Conservation (phyloP, 2,113 vertebrate genomes). For the Nerophis ophidion region DNA sequence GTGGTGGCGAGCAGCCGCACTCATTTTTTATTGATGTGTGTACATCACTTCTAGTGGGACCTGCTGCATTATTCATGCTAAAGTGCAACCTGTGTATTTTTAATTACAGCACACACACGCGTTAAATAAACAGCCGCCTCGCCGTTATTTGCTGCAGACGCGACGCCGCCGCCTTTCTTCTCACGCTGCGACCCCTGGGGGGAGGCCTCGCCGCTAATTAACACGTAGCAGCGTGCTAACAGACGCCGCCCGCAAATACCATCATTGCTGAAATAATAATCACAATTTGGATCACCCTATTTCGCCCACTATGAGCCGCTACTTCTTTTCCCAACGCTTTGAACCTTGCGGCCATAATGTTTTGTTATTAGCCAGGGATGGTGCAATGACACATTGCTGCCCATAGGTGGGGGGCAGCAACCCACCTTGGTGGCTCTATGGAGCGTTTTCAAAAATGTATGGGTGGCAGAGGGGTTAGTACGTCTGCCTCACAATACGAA, state of each 20-base stretch:
- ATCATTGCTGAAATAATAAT: no score
- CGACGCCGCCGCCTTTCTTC: constrained; percentile 84
- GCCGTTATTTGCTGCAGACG: constrained; percentile 85
- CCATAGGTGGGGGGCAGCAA: no score
- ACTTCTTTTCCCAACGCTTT: no score
- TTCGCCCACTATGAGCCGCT: no score
- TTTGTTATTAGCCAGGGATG: no score
- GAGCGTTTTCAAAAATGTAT: no score
- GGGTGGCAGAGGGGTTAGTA: no score
- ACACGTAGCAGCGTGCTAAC: constrained; percentile 90
- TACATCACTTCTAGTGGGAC: constrained; percentile 79
- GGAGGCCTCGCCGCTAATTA: constrained; percentile 94
- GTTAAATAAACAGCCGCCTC: constrained; percentile 11
- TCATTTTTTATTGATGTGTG: constrained; percentile 78
- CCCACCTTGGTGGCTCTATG: no score
- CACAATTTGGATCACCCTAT: no score
- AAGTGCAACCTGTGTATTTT: constrained; percentile 77
- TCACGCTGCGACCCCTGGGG: constrained; percentile 84
- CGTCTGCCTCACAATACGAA: no score
- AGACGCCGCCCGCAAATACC: constrained; percentile 71
- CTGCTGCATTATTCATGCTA: constrained; percentile 79
- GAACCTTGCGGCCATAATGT: no score
- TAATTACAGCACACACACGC: constrained; percentile 69
- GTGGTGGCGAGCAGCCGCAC: constrained; percentile 50
- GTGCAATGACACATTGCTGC: no score